Percentiles rank a stretch among this genome's conserved stretches.
Conservation (phyloP, 2,113 vertebrate genomes). For the Eulacestoma nigropectus region DNA sequence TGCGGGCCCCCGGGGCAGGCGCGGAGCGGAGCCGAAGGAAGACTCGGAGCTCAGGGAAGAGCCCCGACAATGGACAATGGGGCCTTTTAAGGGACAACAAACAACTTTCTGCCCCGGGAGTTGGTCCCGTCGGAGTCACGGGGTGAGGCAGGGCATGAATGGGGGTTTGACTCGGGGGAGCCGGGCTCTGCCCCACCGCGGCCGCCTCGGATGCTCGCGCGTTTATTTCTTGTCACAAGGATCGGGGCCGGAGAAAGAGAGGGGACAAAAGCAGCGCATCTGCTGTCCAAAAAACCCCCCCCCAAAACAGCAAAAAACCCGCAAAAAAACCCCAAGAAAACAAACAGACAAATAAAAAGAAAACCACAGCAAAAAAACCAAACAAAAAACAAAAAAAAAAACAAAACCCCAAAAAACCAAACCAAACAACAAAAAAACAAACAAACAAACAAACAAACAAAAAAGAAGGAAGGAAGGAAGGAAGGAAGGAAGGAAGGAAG, state of each 20-base stretch:
- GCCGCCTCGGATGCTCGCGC: background rate
- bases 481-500: background rate
- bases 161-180: background rate
- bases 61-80: conserved; percentile 56
- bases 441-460: too few relatives aligned
- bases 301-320: background rate
- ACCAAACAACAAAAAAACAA: background rate
- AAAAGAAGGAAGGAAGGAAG: background rate
- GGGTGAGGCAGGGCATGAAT: background rate
- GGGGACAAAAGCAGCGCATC: background rate
- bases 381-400: background rate
- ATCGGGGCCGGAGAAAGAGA: background rate
- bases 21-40: background rate
- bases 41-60: background rate
- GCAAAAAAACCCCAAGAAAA: background rate
- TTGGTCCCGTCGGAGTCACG: conserved; percentile 22
- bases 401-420: background rate
- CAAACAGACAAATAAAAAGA: background rate
- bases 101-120: conserved; percentile 36
- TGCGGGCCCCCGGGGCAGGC: background rate
- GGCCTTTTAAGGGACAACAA: conserved; percentile 33
- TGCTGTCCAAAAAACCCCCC: background rate
- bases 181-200: background rate
- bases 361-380: background rate
- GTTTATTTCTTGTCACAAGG: background rate